These are phyloP conservation scores for Nibea albiflora DNA, from an alignment of 2,113 vertebrate genomes.

Conservation along the genomic window DNA sequence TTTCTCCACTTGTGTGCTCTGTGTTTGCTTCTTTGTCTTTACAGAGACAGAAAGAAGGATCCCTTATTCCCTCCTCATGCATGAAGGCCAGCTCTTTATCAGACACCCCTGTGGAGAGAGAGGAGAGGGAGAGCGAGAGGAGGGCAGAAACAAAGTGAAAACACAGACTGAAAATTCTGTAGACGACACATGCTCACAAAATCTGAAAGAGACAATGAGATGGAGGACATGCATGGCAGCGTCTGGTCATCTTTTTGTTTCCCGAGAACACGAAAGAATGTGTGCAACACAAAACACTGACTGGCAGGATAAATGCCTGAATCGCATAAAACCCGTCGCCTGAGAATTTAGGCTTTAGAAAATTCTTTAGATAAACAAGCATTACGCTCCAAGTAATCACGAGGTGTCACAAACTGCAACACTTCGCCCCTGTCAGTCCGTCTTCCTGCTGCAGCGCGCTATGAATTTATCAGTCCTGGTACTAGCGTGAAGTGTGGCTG, in stretches of 20 bases:
- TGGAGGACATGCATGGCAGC: neutral
- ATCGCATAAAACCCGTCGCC: neutral
- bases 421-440: slow-evolving; percentile 9
- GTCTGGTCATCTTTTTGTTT: neutral
- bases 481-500: slow-evolving; percentile 21
- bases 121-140: neutral
- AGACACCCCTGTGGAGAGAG: slow-evolving; percentile 40
- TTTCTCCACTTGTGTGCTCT: slow-evolving; percentile 37
- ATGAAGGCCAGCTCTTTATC: slow-evolving; percentile 61
- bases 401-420: slow-evolving; percentile 21
- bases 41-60: slow-evolving; percentile 40
- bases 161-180: neutral
- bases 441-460: neutral
- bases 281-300: neutral
- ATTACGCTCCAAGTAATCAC: neutral
- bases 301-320: neutral
- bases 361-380: slow-evolving; percentile 23
- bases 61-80: slow-evolving; percentile 71
- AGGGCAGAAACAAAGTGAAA: neutral
- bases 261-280: neutral
- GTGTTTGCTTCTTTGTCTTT: slow-evolving; percentile 56
- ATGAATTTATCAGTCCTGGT: slow-evolving; percentile 43
- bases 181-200: neutral
- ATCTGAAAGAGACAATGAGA: slow-evolving; percentile 1
- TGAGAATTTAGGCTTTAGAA: slow-evolving; percentile 6